A percentile compares a stretch with the other conserved stretches of the same genome.
Conservation (phyloP, 2,888 invertebrate genomes). For the Helleia helle region DNA sequence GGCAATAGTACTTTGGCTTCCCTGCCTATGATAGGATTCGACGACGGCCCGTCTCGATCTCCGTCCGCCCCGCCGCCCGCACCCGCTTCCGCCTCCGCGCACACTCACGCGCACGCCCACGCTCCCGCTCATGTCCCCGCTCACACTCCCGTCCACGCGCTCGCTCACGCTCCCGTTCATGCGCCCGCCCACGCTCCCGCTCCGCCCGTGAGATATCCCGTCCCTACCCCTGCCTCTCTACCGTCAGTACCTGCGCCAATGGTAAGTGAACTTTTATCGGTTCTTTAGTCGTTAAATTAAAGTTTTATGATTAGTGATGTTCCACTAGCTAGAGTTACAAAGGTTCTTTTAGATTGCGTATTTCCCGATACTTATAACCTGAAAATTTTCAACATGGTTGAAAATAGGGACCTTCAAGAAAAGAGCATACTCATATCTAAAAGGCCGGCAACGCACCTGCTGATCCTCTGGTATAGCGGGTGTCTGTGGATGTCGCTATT, state of each 20-base stretch:
- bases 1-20: constrained; percentile 82
- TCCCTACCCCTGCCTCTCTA: constrained; percentile 10
- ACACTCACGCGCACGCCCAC: constrained; percentile 16
- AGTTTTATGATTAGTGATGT: no score
- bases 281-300: no score
- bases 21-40: constrained; percentile 82
- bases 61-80: constrained; percentile 24
- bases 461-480: no score
- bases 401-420: no score
- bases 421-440: no score
- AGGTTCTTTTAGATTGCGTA: no score
- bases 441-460: no score
- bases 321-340: no score
- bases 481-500: no score
- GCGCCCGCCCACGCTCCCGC: constrained; percentile 7
- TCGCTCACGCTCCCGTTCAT: constrained; percentile 13
- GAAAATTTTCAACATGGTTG: no score
- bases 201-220: background rate
- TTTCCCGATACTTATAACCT: no score
- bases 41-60: constrained; percentile 38
- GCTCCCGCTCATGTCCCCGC: constrained; percentile 14
- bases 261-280: no score
- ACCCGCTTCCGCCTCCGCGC: constrained; percentile 13
- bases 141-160: constrained; percentile 14
- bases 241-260: constrained; percentile 1